A percentile compares a stretch with the other conserved stretches of the same genome.
Conservation (phyloP, 2,888 invertebrate genomes). For the Nomada fucata region DNA sequence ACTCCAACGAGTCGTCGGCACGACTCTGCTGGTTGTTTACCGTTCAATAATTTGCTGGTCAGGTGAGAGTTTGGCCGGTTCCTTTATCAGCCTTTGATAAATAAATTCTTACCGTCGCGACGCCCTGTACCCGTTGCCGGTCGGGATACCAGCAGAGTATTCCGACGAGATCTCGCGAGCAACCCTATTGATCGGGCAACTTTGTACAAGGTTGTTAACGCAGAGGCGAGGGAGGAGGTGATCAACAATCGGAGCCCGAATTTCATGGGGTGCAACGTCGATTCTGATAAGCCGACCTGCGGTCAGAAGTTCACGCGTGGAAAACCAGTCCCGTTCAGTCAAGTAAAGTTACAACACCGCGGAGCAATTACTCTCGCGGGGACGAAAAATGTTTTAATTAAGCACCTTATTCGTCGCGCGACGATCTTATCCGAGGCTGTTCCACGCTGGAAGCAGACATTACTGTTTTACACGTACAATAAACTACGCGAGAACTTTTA, state of each 20-base stretch:
- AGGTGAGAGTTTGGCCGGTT: neutral
- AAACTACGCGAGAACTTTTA: too few species aligned
- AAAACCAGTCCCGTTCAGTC: slow-evolving; percentile 83
- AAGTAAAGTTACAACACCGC: slow-evolving; percentile 64
- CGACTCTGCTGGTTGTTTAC: slow-evolving; percentile 33
- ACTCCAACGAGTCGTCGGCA: neutral
- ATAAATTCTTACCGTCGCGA: neutral
- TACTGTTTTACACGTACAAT: too few species aligned
- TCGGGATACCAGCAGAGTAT: slow-evolving; percentile 23
- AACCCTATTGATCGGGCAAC: slow-evolving; percentile 42
- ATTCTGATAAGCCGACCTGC: slow-evolving; percentile 82
- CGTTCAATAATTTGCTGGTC: neutral
- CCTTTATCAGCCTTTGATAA: slow-evolving; percentile 10
- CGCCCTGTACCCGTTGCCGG: slow-evolving; percentile 12
- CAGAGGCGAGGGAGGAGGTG: slow-evolving; percentile 84
- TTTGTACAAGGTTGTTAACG: slow-evolving; percentile 83
- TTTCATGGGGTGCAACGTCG: slow-evolving; percentile 83
- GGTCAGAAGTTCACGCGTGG: slow-evolving; percentile 82
- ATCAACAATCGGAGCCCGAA: slow-evolving; percentile 82
- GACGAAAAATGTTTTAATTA: too few species aligned
- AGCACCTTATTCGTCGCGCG: too few species aligned
- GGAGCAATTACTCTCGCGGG: too few species aligned
- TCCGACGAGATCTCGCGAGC: slow-evolving; percentile 11
- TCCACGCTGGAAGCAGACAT: too few species aligned
- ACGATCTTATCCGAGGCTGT: too few species aligned